Evolutionary conservation across 2,888 invertebrate genomes (phyloP).

Genomic region (Linhomoeus sp.): DNA sequence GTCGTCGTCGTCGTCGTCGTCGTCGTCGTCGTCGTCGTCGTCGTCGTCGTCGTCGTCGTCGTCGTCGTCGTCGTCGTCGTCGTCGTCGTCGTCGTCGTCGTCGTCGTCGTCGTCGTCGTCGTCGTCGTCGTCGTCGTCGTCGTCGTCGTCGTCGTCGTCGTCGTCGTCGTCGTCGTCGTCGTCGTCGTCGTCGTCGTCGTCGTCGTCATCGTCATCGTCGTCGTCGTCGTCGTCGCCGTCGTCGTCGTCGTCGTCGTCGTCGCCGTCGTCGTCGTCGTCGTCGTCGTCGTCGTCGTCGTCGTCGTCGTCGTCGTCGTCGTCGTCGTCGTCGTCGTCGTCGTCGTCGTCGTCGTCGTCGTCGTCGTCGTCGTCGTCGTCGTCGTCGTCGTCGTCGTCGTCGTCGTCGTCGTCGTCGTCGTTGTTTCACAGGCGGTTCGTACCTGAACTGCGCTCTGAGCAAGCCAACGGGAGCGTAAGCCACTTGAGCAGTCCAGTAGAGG

Average conservation of each 20-base stretch:
- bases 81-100: neutral
- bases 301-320: no score
- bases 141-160: neutral
- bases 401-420: no score
- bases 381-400: neutral
- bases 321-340: no score
- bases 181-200: neutral
- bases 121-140: neutral
- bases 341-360: no score
- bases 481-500: conserved; percentile 70
- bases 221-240: no score
- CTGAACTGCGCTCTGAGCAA: conserved; percentile 6
- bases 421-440: neutral
- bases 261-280: no score
- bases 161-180: neutral
- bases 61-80: neutral
- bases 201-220: neutral
- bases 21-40: neutral
- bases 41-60: neutral
- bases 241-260: no score
- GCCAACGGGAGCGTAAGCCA: conserved; percentile 51
- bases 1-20: neutral
- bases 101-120: neutral
- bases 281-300: no score
- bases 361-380: neutral